These are phyloP conservation scores for Meteorus cinctellus DNA, from an alignment of 2,888 invertebrate genomes.

Conservation along the genomic window DNA sequence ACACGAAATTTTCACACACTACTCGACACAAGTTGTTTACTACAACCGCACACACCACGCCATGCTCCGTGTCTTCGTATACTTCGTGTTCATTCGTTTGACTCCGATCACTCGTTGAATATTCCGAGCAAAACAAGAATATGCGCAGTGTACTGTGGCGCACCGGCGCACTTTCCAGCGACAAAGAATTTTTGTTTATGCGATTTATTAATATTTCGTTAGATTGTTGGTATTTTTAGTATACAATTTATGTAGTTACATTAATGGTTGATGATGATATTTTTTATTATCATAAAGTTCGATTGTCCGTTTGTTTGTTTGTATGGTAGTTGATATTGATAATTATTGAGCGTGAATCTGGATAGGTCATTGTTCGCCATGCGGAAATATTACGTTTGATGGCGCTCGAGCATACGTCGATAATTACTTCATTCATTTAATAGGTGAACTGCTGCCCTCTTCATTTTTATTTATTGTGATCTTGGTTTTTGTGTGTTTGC, in stretches of 20 bases:
- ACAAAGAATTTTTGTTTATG: constrained; percentile 64
- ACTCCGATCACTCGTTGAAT: constrained; percentile 51
- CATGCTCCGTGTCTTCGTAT: constrained; percentile 61
- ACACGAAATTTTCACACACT: constrained; percentile 62
- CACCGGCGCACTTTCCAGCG: constrained; percentile 69
- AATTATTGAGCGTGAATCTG: constrained; percentile 51
- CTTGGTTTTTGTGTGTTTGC: too few relatives aligned
- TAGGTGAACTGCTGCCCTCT: background rate
- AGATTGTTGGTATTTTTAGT: background rate
- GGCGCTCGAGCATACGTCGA: constrained; percentile 22
- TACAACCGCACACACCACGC: constrained; percentile 69
- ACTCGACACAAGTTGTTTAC: constrained; percentile 71
- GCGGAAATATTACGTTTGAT: constrained; percentile 38
- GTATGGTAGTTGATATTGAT: constrained; percentile 3
- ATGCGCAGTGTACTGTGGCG: constrained; percentile 66
- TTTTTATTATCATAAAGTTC: background rate
- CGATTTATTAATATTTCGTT: background rate
- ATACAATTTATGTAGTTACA: background rate
- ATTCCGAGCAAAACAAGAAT: constrained; percentile 68
- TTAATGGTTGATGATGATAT: background rate
- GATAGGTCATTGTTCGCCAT: constrained; percentile 61
- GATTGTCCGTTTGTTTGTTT: background rate
- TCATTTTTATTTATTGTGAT: background rate
- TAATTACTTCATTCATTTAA: constrained; percentile 3
- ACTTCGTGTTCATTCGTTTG: constrained; percentile 49